Percentiles rank a stretch among this genome's conserved stretches.
Conservation (phyloP, 35 echinoderm and acorn worm genomes). For the Lytechinus variegatus region DNA sequence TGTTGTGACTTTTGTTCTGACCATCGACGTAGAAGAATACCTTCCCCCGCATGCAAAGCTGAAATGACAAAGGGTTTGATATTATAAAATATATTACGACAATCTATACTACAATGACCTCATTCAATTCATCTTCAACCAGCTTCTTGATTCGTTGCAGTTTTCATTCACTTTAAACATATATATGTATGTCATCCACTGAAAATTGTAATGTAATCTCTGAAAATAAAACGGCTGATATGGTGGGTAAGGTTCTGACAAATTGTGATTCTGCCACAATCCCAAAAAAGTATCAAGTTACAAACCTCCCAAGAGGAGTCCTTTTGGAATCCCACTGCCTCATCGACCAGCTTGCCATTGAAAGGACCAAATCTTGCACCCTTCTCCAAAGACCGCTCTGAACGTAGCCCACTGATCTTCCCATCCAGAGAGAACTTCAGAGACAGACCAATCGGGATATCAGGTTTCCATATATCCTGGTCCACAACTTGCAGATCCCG, state of each 20-base stretch:
- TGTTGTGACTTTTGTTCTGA: background rate
- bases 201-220: too few species aligned
- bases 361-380: slow-evolving; percentile 3
- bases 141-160: background rate
- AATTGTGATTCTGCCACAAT: too few species aligned
- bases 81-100: too few species aligned
- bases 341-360: slow-evolving; percentile 19
- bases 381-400: slow-evolving; percentile 32
- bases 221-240: too few species aligned
- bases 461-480: background rate
- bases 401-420: background rate
- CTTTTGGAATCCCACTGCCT: background rate
- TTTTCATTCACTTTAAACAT: too few species aligned
- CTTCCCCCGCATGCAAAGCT: slow-evolving; percentile 4
- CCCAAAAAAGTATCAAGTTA: background rate
- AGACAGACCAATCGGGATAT: background rate
- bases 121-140: background rate
- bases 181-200: too few species aligned
- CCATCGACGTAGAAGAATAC: slow-evolving; percentile 9
- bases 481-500: background rate
- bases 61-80: background rate
- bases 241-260: too few species aligned
- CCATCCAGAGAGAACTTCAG: background rate
- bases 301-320: slow-evolving; percentile 5
- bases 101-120: background rate